Conservation (phyloP, 2,797 vertebrate species). For the Labroides dimidiatus region DNA sequence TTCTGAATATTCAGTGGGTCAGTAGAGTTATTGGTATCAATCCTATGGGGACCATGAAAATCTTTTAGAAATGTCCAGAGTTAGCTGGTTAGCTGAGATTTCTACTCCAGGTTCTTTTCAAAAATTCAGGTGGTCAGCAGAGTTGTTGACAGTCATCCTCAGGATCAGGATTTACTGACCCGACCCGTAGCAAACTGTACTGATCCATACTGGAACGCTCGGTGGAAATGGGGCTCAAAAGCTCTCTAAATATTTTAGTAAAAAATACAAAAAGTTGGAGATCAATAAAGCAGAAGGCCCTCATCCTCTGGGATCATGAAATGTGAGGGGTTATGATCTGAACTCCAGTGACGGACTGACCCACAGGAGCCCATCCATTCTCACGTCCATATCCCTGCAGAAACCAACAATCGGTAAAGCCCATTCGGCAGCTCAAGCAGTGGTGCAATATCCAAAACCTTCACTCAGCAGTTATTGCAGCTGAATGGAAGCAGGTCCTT, state of each 20-base stretch:
- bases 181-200: too few species aligned
- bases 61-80: too few species aligned
- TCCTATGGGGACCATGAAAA: background rate
- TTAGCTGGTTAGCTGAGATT: too few species aligned
- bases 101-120: too few species aligned
- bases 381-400: slow-evolving; percentile 12
- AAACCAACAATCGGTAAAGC: slow-evolving; percentile 31
- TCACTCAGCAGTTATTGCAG: slow-evolving; percentile 70
- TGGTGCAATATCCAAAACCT: slow-evolving; percentile 68
- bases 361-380: background rate
- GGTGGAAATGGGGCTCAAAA: too few species aligned
- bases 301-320: too few species aligned
- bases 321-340: background rate
- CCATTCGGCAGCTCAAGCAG: slow-evolving; percentile 48
- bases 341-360: background rate
- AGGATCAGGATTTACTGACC: too few species aligned
- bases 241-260: background rate
- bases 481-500: slow-evolving; percentile 68
- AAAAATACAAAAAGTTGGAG: too few species aligned
- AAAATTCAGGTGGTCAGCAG: background rate
- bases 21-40: background rate
- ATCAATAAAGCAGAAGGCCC: too few species aligned
- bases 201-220: too few species aligned
- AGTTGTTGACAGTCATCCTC: fast-evolving
- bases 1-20: background rate